Evolutionary conservation across 2,888 invertebrate species (phyloP).

Genomic region (Cephus nigrinus): DNA sequence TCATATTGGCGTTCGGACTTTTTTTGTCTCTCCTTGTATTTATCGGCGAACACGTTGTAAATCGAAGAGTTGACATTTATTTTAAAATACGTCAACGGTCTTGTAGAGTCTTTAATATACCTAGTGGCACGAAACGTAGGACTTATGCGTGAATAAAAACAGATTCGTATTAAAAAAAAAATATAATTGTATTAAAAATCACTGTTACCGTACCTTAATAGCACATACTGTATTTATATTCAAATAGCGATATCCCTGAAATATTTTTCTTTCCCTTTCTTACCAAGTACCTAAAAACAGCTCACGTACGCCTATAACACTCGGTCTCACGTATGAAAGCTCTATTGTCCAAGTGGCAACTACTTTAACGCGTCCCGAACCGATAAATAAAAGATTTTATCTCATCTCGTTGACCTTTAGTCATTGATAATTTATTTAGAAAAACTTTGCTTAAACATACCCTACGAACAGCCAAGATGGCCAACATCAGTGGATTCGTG

Average conservation of each 20-base stretch:
- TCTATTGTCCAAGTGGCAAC: not conserved
- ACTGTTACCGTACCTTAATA: not conserved
- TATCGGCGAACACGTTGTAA: not conserved
- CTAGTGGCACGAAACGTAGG: too few species aligned
- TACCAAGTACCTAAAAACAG: not conserved
- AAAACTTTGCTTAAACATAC: too few species aligned
- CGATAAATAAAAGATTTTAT: not conserved
- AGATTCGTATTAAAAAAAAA: not conserved
- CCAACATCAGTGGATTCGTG: not conserved
- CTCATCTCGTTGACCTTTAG: not conserved
- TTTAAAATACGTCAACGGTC: not conserved
- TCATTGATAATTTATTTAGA: not conserved
- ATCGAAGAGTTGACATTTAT: not conserved
- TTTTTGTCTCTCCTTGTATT: constrained; percentile 27
- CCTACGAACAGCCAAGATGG: too few species aligned
- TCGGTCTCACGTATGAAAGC: not conserved
- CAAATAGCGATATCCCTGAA: not conserved
- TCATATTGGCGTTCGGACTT: constrained; percentile 38
- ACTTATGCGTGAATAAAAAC: not conserved
- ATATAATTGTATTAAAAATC: not conserved
- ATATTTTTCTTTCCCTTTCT: not conserved
- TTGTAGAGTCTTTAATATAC: not conserved
- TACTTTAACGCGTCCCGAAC: not conserved
- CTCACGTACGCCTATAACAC: not conserved
- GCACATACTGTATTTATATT: not conserved